Base-by-base conservation (phyloP, 2,797 vertebrate species). In the Spinus olivaceus region DNA sequence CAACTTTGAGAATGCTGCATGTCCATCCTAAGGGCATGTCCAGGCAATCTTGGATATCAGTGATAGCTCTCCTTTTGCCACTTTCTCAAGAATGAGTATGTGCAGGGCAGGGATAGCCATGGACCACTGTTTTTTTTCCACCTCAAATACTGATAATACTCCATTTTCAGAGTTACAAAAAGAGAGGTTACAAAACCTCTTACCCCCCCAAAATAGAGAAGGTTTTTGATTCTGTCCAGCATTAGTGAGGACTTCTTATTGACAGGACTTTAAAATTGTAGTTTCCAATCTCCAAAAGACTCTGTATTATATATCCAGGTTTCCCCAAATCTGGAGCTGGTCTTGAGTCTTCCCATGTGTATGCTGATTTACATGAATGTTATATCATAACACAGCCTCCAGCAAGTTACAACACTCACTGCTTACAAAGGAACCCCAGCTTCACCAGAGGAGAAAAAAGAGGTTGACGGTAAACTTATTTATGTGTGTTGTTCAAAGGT, bases 21-120 rank as follows among this genome's bases (percentile, higher is more conserved):
- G 6, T 71, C 21, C 16, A 51, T 6, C 32, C 25, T 51, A 44
- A 3, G 3, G 76, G 5, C 7, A 8, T 21, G 30, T 14, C 5
- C 16, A 78, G 37, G 27, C 0, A 8, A 53, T n/a, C 49, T 57
- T n/a, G 27, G 12, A 10, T 69, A 53, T 32, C 46, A 33, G 21
- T 39, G 49, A 63, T 23, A 74, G 3, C 2, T 73, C 35, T 72
- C 22, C 27, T 54, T 47, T 30, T 30, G 33, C 46, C 9, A 22
- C 8, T 13, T 9, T 18, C 60, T 60, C 18, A 80, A 44, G 46
- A 73, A 2, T 39, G 20, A 39, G 13, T 9, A 0, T 6, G 24
- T 17, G 10, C 1, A 0, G 12, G 18, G 12, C 1, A 0, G 9
- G 16, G 5, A 33, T 8, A 50, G 15, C 1, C 1, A 21, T 46